Evolutionary conservation across 1,140 invertebrate genomes (phyloP).

Genomic region (Dendroctonus ponderosae): DNA sequence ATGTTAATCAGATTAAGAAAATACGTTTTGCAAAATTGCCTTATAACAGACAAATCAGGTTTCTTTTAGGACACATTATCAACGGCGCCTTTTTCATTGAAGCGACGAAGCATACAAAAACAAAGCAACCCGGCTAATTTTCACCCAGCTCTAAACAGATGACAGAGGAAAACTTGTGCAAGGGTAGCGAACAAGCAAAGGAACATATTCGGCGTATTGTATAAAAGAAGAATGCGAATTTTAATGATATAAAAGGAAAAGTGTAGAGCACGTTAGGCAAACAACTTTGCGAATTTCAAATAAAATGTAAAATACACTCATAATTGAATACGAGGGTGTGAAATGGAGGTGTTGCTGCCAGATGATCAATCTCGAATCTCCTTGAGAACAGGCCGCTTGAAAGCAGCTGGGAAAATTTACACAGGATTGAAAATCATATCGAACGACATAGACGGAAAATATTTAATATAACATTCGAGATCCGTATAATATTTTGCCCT

Average conservation of each 20-base stretch:
- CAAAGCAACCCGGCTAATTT: constrained; percentile 1
- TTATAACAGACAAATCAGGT: background rate
- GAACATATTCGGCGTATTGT: constrained; percentile 1
- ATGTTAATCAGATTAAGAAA: too few relatives aligned
- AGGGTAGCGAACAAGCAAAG: background rate
- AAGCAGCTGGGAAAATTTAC: constrained; percentile 20
- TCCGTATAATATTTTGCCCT: too few relatives aligned
- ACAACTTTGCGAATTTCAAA: constrained; percentile 19
- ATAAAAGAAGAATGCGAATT: constrained; percentile 11
- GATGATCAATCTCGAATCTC: constrained; percentile 25
- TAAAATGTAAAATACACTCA: constrained; percentile 29
- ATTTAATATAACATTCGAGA: constrained; percentile 3
- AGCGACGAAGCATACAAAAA: background rate
- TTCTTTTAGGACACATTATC: background rate
- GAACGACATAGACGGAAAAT: constrained; percentile 4
- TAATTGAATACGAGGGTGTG: constrained; percentile 16
- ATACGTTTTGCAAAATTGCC: too few relatives aligned
- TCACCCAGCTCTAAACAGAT: background rate
- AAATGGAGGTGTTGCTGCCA: constrained; percentile 22
- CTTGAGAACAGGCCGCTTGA: constrained; percentile 10
- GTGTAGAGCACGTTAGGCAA: constrained; percentile 3
- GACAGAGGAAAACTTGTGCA: background rate
- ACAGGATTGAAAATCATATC: constrained; percentile 12
- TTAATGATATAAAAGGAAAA: constrained; percentile 7
- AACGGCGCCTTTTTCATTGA: background rate